Percentiles rank a stretch among this genome's conserved stretches.
Evolutionary conservation across 2,888 invertebrate genomes (phyloP).

Genomic region (Steromphala cineraria): DNA sequence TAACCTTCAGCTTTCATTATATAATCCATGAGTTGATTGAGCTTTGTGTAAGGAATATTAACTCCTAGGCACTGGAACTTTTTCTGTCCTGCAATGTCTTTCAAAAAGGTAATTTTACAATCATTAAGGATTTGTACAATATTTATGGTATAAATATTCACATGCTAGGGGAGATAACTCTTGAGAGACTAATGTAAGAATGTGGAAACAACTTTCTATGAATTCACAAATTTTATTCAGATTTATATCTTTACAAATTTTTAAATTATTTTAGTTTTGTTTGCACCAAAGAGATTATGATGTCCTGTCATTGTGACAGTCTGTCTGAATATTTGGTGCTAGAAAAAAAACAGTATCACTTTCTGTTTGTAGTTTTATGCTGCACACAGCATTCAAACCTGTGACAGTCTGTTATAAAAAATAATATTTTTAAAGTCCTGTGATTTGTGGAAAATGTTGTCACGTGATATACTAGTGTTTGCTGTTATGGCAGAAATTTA

Average conservation of each 20-base stretch:
- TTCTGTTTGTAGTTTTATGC: background rate
- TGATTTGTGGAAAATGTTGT: too few relatives aligned
- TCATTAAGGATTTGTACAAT: background rate
- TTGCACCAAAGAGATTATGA: background rate
- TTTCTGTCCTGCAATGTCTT: too few relatives aligned
- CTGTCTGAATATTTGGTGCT: background rate
- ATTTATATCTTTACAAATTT: background rate
- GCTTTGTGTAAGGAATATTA: too few relatives aligned
- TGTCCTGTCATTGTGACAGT: background rate
- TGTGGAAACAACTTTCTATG: background rate
- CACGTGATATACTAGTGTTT: too few relatives aligned
- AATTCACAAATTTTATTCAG: background rate
- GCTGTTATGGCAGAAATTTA: too few relatives aligned
- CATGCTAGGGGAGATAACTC: background rate
- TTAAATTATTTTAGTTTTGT: background rate
- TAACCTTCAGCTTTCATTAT: too few relatives aligned
- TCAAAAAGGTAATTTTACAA: too few relatives aligned
- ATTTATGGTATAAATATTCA: background rate
- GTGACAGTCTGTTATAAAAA: background rate
- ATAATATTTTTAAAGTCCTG: too few relatives aligned
- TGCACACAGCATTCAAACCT: slow-evolving; percentile 1
- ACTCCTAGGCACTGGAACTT: too few relatives aligned
- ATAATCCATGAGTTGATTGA: too few relatives aligned
- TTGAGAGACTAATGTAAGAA: background rate
- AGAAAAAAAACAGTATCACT: slow-evolving; percentile 10